These are phyloP conservation scores for Battus philenor DNA, from an alignment of 1,140 invertebrate genomes.

Conservation along the genomic window DNA sequence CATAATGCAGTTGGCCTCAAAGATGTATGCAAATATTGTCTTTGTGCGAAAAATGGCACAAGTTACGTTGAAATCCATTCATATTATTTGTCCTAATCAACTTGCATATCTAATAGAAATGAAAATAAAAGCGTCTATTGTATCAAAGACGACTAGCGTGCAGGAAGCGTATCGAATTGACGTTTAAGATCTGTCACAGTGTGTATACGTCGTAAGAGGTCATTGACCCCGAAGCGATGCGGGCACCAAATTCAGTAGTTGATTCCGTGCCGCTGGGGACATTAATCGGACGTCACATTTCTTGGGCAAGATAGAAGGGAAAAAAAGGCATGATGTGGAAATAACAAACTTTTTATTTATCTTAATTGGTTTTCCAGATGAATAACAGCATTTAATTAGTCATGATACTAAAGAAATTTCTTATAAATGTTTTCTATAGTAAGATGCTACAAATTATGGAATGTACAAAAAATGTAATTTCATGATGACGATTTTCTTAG, in stretches of 20 bases:
- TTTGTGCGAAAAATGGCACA: conserved; percentile 2
- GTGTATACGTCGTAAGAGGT: conserved; percentile 40
- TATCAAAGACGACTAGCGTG: not conserved
- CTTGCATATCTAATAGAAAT: not conserved
- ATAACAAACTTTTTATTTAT: conserved; percentile 13
- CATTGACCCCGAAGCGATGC: conserved; percentile 46
- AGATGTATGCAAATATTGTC: conserved; percentile 9
- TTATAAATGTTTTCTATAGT: too few species aligned
- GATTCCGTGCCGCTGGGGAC: conserved; percentile 38
- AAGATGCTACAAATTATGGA: too few species aligned
- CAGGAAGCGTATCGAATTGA: conserved; percentile 39
- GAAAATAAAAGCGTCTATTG: not conserved
- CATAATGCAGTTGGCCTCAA: not conserved
- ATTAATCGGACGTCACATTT: conserved; percentile 61
- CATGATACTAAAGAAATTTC: too few species aligned
- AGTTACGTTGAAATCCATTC: not conserved
- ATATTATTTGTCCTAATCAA: not conserved
- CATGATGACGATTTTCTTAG: too few species aligned
- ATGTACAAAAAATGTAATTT: too few species aligned
- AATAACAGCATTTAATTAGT: too few species aligned
- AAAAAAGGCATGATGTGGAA: conserved; percentile 5
- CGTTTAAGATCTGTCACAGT: conserved; percentile 36
- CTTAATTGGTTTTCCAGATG: too few species aligned
- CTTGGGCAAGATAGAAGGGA: conserved; percentile 17
- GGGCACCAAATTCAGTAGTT: conserved; percentile 55